Evolutionary conservation across 2,797 vertebrate species (phyloP), one percentile per base, ranked within the genome.

Genomic region (Xenopus petersii): DNA sequence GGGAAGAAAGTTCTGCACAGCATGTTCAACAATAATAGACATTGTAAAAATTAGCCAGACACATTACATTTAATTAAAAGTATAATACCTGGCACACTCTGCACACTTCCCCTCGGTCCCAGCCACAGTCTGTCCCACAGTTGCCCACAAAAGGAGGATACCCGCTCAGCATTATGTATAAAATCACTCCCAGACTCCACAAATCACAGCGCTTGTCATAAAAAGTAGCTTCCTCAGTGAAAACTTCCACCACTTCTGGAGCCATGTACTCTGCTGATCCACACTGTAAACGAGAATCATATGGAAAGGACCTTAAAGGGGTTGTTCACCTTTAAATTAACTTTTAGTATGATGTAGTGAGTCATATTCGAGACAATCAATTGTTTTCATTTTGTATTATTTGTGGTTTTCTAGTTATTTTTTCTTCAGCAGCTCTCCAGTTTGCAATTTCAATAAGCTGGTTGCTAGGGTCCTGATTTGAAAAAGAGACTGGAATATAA

Each of bases 231-330:
- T 93, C 91, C 5, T 93, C 92, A 0, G 82, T 93, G 86, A 93
- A 93, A 48, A 92, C 92, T 73, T 93, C 92, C 5, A 93, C 90
- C 78, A 93, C 92, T 67, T 93, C 92, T 0, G 92, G 92, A 17
- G 92, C 92, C 92, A 93, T 93, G 81, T 93, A 93, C 11, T 93
- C 92, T 58, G 89, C 92, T 70, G 92, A 93, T 13, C 92, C 92
- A 13, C 92, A 93, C 92, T 93, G 75, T 47, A 13, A 75, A 12
- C 60, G 54, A 51, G 49, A 51, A 51, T 12, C 49, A 51, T 12
- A 51, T 51, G 15, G 15, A 51, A 51, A 51, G 49, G 49, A 3
- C 4, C 15, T 51, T 15, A 51, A 51, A 6, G 21, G 21, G 21
- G 21, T 21, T 21, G 21, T 21, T 21, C 21, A 21, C 21, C 21